Percentiles rank a stretch among this genome's conserved stretches.
phyloP scores from a whole-genome alignment of 2,888 invertebrate genomes.

The Zhuqinia jingwanae region DNA sequence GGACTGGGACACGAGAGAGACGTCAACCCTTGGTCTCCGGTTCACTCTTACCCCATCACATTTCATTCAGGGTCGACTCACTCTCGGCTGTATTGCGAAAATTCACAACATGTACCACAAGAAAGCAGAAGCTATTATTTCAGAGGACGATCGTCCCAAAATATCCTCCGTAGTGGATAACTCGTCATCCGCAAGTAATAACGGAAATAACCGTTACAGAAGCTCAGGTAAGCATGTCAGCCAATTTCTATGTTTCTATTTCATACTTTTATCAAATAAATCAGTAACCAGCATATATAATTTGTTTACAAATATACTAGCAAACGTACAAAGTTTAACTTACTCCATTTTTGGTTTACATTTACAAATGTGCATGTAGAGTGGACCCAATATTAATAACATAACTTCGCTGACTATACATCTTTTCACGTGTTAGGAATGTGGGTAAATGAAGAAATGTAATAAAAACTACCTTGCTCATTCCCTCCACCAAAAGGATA shows the following conservation, averaged over 20 bases:
- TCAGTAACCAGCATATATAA: too few relatives aligned
- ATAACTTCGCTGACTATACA: too few relatives aligned
- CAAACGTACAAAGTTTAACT: too few relatives aligned
- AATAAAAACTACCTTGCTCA: background rate
- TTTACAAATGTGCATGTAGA: too few relatives aligned
- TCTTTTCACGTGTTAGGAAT: too few relatives aligned
- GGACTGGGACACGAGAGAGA: conserved; percentile 66
- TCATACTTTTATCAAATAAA: too few relatives aligned
- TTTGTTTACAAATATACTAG: too few relatives aligned
- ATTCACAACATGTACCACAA: conserved; percentile 69
- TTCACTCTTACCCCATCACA: conserved; percentile 60
- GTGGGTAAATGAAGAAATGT: too few relatives aligned
- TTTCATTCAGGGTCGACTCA: conserved; percentile 71
- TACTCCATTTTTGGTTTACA: too few relatives aligned
- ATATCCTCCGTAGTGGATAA: conserved; percentile 69
- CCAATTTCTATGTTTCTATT: background rate
- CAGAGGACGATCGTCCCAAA: conserved; percentile 70
- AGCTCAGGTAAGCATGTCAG: conserved; percentile 69
- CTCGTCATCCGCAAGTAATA: conserved; percentile 70
- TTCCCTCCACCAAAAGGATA: too few relatives aligned
- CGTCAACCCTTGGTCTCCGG: conserved; percentile 67
- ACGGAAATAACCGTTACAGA: conserved; percentile 58
- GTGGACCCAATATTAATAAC: too few relatives aligned
- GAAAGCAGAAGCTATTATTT: conserved; percentile 62
- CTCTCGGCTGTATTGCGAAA: conserved; percentile 67